phyloP scores from a whole-genome alignment of 2,888 invertebrate species.

The Apamea monoglypha region DNA sequence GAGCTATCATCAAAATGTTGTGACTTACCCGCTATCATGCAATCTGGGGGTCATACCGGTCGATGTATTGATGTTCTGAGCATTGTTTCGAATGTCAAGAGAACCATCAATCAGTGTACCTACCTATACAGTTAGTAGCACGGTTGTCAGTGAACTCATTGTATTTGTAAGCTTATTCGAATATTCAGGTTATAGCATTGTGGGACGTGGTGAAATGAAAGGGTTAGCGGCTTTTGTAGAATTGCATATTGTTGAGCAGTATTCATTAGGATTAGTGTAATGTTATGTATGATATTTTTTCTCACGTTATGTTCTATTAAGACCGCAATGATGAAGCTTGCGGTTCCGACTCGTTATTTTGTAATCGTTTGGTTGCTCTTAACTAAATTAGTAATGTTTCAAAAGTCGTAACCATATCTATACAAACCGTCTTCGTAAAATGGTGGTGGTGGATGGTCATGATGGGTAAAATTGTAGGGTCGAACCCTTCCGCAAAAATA shows the following conservation, averaged over 20 bases:
- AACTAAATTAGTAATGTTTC: not conserved
- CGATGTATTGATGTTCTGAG: conserved; percentile 79
- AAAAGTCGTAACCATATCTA: not conserved
- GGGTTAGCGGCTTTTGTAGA: conserved; percentile 54
- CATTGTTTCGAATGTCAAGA: conserved; percentile 84
- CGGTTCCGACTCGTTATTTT: conserved; percentile 16
- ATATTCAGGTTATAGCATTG: conserved; percentile 71
- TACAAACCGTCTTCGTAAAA: not conserved
- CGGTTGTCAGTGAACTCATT: conserved; percentile 72
- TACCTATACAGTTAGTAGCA: conserved; percentile 74
- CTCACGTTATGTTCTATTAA: conserved; percentile 49
- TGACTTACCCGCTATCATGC: conserved; percentile 80
- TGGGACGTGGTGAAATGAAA: conserved; percentile 57
- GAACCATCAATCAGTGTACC: conserved; percentile 82
- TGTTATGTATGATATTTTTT: conserved; percentile 61
- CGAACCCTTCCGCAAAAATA: conserved; percentile 7
- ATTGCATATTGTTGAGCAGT: conserved; percentile 60
- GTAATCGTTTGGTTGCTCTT: not conserved
- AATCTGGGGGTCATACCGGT: conserved; percentile 77
- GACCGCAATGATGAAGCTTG: conserved; percentile 15
- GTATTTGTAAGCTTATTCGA: conserved; percentile 75
- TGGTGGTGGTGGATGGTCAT: too few relatives aligned
- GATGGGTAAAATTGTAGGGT: not conserved
- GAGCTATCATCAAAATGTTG: conserved; percentile 80
- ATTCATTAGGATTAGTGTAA: conserved; percentile 65